Evolutionary conservation across 2,888 invertebrate species (phyloP), one percentile per base, ranked within the genome.

Genomic region (Malthinus seriepunctatus): DNA sequence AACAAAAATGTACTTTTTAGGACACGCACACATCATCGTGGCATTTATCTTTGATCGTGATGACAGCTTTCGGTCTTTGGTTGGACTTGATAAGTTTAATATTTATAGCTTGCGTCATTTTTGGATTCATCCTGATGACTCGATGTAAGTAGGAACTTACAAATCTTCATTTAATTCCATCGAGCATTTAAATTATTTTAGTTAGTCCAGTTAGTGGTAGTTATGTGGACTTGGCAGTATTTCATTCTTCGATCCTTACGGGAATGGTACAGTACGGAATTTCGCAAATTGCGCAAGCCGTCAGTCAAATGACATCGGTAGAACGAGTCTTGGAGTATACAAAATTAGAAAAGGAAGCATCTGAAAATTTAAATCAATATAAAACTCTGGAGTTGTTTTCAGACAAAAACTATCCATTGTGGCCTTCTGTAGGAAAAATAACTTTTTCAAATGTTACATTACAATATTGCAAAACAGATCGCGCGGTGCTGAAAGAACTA

Each of bases 21-120:
- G 85, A 92, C 71, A 75, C 84, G 1, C 89, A 92, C 72, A 84
- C 88, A 0, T 84, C 88, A 38, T 83, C 89, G 0, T 89, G 87
- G 81, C 88, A 83, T 71, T 82, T 89, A 11, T 87, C 85, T 63
- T 70, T 90, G 33, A 81, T 85, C 0, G 83, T 86, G 0, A 81
- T 85, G 3, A 79, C 85, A 0, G 88, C 90, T 66, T 87, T 94
- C 59, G 92, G 90, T 1, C 78, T 93, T 32, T 86, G 88, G 73
- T 78, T 93, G 62, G 94, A 95, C 71, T 80, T 84, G 56, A 75
- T 91, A 8, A 88, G 88, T 64, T 82, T 87, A 8, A 60, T 83
- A 1, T 92, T 92, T 71, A 81, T 91, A 8, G 82, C 83, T 1
- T 72, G 82, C 1, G 83, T 92, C 1, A 82, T 89, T 31, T 83